Percentiles rank a stretch among this genome's conserved stretches.
phyloP scores from a whole-genome alignment of 2,888 invertebrate species.

The Lissocephala sabroskyi region DNA sequence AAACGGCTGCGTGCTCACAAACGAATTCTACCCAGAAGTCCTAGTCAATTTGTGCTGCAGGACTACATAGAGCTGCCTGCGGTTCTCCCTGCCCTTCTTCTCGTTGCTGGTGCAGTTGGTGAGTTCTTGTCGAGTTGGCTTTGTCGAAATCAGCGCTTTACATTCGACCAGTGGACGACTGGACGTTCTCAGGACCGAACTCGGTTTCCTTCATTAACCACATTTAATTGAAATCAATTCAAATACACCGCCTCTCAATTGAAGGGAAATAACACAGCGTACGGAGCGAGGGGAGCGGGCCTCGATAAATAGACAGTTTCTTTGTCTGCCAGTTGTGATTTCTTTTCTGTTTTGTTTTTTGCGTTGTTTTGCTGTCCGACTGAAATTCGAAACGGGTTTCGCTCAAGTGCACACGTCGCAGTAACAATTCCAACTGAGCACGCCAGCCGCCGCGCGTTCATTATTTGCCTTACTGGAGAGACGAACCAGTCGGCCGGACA shows the following conservation, averaged over 20 bases:
- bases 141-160: no score
- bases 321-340: conserved; percentile 40
- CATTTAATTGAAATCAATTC: conserved; percentile 25
- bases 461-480: conserved; percentile 36
- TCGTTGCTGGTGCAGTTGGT: no score
- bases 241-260: conserved; percentile 13
- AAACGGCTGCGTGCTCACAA: conserved; percentile 70
- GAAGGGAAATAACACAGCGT: conserved; percentile 14
- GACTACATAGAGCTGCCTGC: no score
- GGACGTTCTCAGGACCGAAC: no score
- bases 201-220: conserved; percentile 8
- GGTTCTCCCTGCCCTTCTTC: no score
- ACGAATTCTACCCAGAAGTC: conserved; percentile 16
- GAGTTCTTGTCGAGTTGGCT: no score
- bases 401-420: conserved; percentile 38
- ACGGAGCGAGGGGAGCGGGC: conserved; percentile 39
- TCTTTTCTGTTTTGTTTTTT: conserved; percentile 14
- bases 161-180: no score
- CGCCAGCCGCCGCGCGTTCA: conserved; percentile 14
- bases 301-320: conserved; percentile 37
- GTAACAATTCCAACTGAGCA: conserved; percentile 47
- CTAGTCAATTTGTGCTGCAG: no score
- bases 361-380: conserved; percentile 10
- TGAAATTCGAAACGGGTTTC: conserved; percentile 34
- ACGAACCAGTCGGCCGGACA: no score